Conservation (phyloP, 2,113 vertebrate genomes). For the Rutilus rutilus region DNA sequence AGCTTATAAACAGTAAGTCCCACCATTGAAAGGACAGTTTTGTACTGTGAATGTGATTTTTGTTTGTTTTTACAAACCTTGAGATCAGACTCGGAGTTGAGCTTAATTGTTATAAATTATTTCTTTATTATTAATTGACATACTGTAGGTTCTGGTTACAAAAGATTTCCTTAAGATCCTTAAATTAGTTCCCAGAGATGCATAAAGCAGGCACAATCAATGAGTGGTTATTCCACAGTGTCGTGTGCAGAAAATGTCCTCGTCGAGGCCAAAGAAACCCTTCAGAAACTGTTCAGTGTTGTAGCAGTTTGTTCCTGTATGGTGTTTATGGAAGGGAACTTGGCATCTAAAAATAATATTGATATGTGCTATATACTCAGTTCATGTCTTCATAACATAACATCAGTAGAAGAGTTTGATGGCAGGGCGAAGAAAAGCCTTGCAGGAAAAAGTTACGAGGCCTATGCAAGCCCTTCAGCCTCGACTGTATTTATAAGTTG, state of each 20-base stretch:
- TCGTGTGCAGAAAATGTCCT: neutral
- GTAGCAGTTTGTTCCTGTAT: neutral
- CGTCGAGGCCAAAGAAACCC: neutral
- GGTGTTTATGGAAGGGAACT: constrained; percentile 16
- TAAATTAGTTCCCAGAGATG: neutral
- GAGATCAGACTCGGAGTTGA: too few relatives aligned
- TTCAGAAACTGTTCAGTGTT: neutral
- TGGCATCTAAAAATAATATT: constrained; percentile 4
- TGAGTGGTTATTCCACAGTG: neutral
- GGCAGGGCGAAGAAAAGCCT: neutral
- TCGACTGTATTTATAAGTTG: too few relatives aligned
- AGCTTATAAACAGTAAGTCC: too few relatives aligned
- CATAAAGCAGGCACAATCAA: neutral
- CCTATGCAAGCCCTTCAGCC: neutral
- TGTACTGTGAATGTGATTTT: too few relatives aligned
- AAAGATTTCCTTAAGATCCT: too few relatives aligned
- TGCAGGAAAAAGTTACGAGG: neutral
- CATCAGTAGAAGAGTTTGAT: neutral
- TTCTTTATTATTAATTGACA: too few relatives aligned
- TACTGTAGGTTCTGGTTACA: too few relatives aligned
- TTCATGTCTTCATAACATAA: neutral
- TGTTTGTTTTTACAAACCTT: too few relatives aligned
- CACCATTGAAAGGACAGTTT: too few relatives aligned
- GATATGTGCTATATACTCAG: constrained; percentile 1
- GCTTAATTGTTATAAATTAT: too few relatives aligned